Percentiles rank a stretch among this genome's conserved stretches.
These are phyloP conservation scores for Drosophila repletoides DNA, from an alignment of 1,140 invertebrate species.

Conservation along the genomic window DNA sequence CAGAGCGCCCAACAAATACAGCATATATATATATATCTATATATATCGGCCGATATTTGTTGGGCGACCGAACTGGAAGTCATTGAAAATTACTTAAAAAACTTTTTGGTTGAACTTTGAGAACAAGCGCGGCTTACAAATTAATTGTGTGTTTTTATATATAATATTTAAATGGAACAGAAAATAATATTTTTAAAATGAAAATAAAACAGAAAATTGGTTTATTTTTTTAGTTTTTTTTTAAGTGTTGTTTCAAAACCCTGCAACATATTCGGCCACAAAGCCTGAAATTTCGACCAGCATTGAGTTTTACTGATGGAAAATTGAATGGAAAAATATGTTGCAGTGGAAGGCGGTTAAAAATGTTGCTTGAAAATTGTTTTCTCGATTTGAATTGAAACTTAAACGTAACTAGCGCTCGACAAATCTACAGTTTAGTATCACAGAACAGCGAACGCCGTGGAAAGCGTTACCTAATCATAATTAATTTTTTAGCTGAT, in stretches of 20 bases:
- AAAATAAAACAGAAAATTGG: neutral
- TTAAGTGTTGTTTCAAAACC: neutral
- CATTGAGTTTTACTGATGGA: too few relatives aligned
- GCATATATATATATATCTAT: constrained; percentile 19
- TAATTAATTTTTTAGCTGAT: neutral
- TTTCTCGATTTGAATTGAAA: constrained; percentile 25
- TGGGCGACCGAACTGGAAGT: constrained; percentile 60
- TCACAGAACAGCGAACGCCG: constrained; percentile 74
- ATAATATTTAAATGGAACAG: constrained; percentile 18
- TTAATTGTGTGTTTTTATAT: constrained; percentile 14
- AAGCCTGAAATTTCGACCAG: too few relatives aligned
- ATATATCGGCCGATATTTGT: constrained; percentile 39
- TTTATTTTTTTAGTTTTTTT: constrained; percentile 5
- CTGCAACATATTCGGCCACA: too few relatives aligned
- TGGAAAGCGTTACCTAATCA: constrained; percentile 34
- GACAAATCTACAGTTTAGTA: constrained; percentile 81
- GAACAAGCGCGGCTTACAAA: constrained; percentile 40
- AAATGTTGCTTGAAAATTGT: too few relatives aligned
- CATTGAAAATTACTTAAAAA: constrained; percentile 50
- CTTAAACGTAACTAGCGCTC: constrained; percentile 78
- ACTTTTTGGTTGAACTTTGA: constrained; percentile 78
- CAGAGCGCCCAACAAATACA: constrained; percentile 35
- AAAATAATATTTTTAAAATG: too few relatives aligned
- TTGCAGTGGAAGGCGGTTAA: too few relatives aligned
- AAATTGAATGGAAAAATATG: too few relatives aligned